Percentiles rank a stretch among this genome's conserved stretches.
These are phyloP conservation scores for Tetramorium alpestre DNA, from an alignment of 1,140 invertebrate genomes.

Conservation along the genomic window DNA sequence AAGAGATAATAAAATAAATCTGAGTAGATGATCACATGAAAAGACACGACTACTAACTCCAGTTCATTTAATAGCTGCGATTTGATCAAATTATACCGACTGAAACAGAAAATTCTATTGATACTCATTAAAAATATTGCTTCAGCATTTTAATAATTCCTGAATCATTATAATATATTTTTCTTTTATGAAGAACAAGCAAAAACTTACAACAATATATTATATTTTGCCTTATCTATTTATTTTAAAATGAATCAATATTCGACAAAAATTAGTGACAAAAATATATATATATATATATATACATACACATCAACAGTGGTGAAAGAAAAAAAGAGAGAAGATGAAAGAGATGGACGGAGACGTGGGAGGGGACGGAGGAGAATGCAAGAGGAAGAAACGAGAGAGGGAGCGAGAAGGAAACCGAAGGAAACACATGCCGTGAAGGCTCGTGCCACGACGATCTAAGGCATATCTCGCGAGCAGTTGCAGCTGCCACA, in stretches of 20 bases:
- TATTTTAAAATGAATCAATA: not conserved
- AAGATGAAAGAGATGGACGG: not conserved
- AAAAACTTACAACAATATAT: not conserved
- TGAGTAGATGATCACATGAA: not conserved
- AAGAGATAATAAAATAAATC: not conserved
- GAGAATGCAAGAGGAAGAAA: not conserved
- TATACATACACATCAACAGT: not conserved
- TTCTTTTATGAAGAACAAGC: not conserved
- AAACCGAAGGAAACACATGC: slow-evolving; percentile 80
- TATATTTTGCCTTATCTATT: not conserved
- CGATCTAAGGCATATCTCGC: slow-evolving; percentile 82
- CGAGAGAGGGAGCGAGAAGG: slow-evolving; percentile 30
- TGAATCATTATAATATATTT: not conserved
- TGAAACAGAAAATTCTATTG: not conserved
- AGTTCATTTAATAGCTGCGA: not conserved
- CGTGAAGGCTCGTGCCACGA: slow-evolving; percentile 83
- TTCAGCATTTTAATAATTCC: not conserved
- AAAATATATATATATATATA: no score
- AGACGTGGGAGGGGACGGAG: not conserved
- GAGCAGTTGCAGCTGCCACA: slow-evolving; percentile 80
- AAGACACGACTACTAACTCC: not conserved
- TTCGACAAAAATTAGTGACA: not conserved
- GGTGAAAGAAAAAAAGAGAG: not conserved
- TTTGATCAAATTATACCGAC: not conserved
- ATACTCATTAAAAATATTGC: not conserved